phyloP scores from a whole-genome alignment of 2,888 invertebrate species.

The Epinotia bilunana region DNA sequence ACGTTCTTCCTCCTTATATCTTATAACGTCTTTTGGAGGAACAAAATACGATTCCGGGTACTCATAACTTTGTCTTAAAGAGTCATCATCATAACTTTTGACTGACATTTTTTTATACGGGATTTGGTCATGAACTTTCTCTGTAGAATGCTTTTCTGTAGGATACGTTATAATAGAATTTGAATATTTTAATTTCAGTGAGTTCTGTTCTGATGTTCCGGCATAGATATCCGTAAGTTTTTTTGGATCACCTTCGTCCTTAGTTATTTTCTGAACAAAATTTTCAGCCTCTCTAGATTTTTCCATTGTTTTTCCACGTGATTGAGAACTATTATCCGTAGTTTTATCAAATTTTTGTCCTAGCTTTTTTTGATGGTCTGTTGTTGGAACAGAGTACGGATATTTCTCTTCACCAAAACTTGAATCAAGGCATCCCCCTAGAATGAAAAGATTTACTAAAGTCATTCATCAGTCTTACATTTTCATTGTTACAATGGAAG shows the following conservation, averaged over 20 bases:
- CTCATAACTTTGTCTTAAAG: conserved; percentile 45
- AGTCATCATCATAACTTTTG: conserved; percentile 39
- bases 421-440: conserved; percentile 78
- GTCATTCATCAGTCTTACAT: no score
- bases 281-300: neutral
- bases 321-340: neutral
- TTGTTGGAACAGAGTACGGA: conserved; percentile 57
- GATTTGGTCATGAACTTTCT: conserved; percentile 49
- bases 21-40: conserved; percentile 54
- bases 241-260: conserved; percentile 44
- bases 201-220: conserved; percentile 44
- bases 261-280: neutral
- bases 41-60: conserved; percentile 56
- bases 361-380: conserved; percentile 3
- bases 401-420: conserved; percentile 73
- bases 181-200: conserved; percentile 54
- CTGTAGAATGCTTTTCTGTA: conserved; percentile 53
- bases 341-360: neutral
- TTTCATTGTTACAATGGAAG: no score
- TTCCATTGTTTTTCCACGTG: conserved; percentile 5
- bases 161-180: conserved; percentile 69
- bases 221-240: conserved; percentile 53
- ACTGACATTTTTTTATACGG: conserved; percentile 45
- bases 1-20: conserved; percentile 44
- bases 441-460: conserved; percentile 40